Percentiles rank a stretch among this genome's conserved stretches.
Conservation (phyloP, 30 jellyfish, hydroid and myxozoan genomes). For the Aurelia aurita region DNA sequence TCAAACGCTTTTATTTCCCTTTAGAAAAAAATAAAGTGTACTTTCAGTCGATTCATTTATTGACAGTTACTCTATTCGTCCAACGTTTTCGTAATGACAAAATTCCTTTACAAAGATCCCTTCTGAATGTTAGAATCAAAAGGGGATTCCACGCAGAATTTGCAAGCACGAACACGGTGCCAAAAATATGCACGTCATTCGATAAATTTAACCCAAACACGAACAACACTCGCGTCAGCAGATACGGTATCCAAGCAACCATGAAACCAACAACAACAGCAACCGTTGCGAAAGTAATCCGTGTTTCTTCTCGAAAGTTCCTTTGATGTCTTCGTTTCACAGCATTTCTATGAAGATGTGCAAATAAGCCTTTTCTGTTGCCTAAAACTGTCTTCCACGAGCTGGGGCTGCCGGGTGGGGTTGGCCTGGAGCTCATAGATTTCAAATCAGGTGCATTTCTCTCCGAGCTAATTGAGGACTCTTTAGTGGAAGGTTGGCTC, state of each 20-base stretch:
- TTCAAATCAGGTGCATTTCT: not conserved
- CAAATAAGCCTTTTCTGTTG: no score
- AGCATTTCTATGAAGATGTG: no score
- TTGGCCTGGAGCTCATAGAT: no score
- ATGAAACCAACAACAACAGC: constrained; percentile 68
- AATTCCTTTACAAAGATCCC: constrained; percentile 44
- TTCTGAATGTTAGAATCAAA: constrained; percentile 40
- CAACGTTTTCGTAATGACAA: constrained; percentile 1
- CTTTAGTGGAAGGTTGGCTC: not conserved
- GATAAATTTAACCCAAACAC: constrained; percentile 29
- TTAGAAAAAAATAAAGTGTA: no score
- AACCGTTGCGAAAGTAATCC: constrained; percentile 66
- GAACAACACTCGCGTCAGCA: constrained; percentile 50
- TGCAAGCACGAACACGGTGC: constrained; percentile 62
- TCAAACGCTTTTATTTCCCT: no score
- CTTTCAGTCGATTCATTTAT: no score
- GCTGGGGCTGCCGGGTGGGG: no score
- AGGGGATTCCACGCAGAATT: constrained; percentile 83
- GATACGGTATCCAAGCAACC: constrained; percentile 69
- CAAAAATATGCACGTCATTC: constrained; percentile 49
- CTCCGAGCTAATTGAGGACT: not conserved
- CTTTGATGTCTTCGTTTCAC: not conserved
- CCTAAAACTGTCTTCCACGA: no score
- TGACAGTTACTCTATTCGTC: no score
- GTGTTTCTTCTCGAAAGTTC: constrained; percentile 69